These are phyloP conservation scores for Alectura lathami DNA, from an alignment of 2,113 vertebrate species.

Conservation along the genomic window DNA sequence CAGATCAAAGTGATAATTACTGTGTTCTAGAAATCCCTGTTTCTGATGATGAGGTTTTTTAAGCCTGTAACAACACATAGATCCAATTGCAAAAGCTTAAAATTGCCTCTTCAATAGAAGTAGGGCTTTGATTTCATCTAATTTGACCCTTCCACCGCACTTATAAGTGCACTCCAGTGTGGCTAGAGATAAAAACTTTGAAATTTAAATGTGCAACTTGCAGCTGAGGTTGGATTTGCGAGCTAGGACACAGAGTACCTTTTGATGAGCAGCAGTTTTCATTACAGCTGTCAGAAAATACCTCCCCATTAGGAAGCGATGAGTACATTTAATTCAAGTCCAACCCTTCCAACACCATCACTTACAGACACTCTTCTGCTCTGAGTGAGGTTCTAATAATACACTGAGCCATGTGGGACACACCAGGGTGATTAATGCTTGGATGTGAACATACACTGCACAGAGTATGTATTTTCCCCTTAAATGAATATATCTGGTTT, in stretches of 20 bases:
- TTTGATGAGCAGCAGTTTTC: slow-evolving; percentile 73
- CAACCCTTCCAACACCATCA: slow-evolving; percentile 40
- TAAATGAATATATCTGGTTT: slow-evolving; percentile 30
- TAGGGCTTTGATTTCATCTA: slow-evolving; percentile 66
- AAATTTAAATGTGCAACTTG: slow-evolving; percentile 76
- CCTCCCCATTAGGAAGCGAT: slow-evolving; percentile 65
- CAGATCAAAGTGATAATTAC: slow-evolving; percentile 66
- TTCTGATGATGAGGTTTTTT: slow-evolving; percentile 62
- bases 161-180: slow-evolving; percentile 59
- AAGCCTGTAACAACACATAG: slow-evolving; percentile 61
- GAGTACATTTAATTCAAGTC: slow-evolving; percentile 54
- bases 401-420: slow-evolving; percentile 62
- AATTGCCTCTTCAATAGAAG: slow-evolving; percentile 61
- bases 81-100: slow-evolving; percentile 48
- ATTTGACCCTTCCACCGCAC: slow-evolving; percentile 45
- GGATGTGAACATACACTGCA: not conserved
- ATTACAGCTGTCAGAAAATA: slow-evolving; percentile 71
- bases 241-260: slow-evolving; percentile 74
- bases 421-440: slow-evolving; percentile 62
- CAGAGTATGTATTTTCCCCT: slow-evolving; percentile 15
- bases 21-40: slow-evolving; percentile 56
- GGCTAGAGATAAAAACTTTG: slow-evolving; percentile 73
- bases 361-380: slow-evolving; percentile 60
- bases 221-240: slow-evolving; percentile 61
- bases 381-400: slow-evolving; percentile 70